phyloP scores from a whole-genome alignment of 2,797 vertebrate species.

The Euphonia xanthogaster region DNA sequence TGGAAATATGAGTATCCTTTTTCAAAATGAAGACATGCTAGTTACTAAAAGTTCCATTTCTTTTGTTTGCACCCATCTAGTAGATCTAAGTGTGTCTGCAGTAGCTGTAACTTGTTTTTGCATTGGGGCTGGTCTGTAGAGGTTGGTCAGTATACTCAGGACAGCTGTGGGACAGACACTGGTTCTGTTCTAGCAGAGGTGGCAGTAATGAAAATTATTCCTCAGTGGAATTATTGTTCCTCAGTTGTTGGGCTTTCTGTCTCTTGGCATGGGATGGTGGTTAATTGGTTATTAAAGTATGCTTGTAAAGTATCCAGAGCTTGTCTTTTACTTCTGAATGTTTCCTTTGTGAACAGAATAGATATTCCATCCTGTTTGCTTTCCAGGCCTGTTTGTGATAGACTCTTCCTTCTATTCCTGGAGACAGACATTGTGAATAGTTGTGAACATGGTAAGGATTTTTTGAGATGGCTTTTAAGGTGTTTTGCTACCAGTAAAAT shows the following conservation, averaged over 20 bases:
- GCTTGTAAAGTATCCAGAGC: not conserved
- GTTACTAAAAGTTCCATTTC: not conserved
- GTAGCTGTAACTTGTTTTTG: not conserved
- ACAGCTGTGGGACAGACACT: not conserved
- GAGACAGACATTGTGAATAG: not conserved
- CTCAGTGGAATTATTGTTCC: not conserved
- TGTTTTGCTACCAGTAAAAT: not conserved
- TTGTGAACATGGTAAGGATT: conserved; percentile 68
- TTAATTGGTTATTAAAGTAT: not conserved
- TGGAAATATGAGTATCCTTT: not conserved
- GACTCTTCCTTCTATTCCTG: not conserved
- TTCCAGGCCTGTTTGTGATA: not conserved
- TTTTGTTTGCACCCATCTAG: not conserved
- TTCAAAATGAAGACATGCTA: not conserved
- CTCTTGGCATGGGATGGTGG: not conserved
- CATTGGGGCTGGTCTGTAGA: not conserved
- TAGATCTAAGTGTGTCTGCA: not conserved
- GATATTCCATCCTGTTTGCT: not conserved
- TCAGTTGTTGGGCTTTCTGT: not conserved
- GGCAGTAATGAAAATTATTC: not conserved
- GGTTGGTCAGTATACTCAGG: not conserved
- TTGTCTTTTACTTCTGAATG: not conserved
- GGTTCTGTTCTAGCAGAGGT: not conserved
- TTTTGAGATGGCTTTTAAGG: not conserved
- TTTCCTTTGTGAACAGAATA: not conserved